These are phyloP conservation scores for Luffia ferchaultella DNA, from an alignment of 2,888 invertebrate genomes.

Conservation along the genomic window DNA sequence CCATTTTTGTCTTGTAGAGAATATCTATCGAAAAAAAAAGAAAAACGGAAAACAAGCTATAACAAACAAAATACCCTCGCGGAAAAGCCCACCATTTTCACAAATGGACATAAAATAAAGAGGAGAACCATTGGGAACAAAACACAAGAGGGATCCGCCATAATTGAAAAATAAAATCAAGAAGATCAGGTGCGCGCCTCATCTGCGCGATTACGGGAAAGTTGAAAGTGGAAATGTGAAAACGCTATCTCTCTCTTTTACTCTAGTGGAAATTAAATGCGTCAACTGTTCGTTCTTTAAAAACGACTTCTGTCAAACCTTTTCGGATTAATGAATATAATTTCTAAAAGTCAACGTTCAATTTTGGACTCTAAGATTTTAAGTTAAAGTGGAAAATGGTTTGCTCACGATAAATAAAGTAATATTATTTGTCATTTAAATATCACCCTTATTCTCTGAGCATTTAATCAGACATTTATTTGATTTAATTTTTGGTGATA, in stretches of 20 bases:
- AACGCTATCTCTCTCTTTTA: constrained; percentile 26
- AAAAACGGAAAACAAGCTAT: too few relatives aligned
- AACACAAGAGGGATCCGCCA: constrained; percentile 15
- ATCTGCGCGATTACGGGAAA: constrained; percentile 39
- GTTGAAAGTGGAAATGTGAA: constrained; percentile 16
- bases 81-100: neutral
- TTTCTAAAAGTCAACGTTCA: constrained; percentile 27
- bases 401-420: too few relatives aligned
- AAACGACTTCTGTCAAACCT: constrained; percentile 50
- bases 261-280: constrained; percentile 14
- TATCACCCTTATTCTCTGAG: too few relatives aligned
- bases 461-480: too few relatives aligned
- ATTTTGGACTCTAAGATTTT: constrained; percentile 25
- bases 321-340: constrained; percentile 57
- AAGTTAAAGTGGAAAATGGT: constrained; percentile 21
- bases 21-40: too few relatives aligned
- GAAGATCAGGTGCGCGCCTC: constrained; percentile 50
- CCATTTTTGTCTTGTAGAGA: too few relatives aligned
- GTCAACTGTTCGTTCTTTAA: constrained; percentile 27
- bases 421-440: too few relatives aligned
- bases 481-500: too few relatives aligned
- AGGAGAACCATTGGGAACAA: neutral
- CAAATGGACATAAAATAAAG: constrained; percentile 6
- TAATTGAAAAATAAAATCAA: constrained; percentile 57
- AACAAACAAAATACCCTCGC: neutral